Evolutionary conservation across 2,113 vertebrate species (phyloP).

Genomic region (Esox niger): DNA sequence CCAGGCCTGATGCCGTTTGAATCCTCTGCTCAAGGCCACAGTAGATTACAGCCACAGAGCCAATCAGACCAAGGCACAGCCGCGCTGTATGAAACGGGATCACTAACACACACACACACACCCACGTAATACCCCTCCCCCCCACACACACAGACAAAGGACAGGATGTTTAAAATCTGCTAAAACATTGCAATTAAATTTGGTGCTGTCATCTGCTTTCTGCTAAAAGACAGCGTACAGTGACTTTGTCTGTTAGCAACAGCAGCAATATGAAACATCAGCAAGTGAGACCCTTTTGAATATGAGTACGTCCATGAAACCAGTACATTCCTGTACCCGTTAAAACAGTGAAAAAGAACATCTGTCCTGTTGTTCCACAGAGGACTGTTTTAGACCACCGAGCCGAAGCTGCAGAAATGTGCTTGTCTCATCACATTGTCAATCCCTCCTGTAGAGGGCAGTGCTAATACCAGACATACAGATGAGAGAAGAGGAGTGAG

Average conservation of each 20-base stretch:
- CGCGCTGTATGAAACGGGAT: no score
- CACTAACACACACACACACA: no score
- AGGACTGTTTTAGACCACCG: slow-evolving; percentile 36
- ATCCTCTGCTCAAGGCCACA: no score
- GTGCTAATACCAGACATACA: slow-evolving; percentile 63
- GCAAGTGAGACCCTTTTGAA: slow-evolving; percentile 4
- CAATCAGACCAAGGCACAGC: no score
- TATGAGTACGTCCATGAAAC: slow-evolving; percentile 27
- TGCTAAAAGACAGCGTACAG: slow-evolving; percentile 14
- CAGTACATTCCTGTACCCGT: slow-evolving; percentile 32
- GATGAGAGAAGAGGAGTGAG: slow-evolving; percentile 15
- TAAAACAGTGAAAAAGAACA: slow-evolving; percentile 19
- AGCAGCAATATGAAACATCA: not conserved
- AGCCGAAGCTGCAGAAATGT: slow-evolving; percentile 57
- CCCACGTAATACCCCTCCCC: no score
- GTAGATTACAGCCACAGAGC: no score
- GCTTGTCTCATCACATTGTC: slow-evolving; percentile 71
- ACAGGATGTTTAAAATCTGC: no score
- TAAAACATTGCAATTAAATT: slow-evolving; percentile 2
- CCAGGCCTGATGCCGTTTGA: no score
- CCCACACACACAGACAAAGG: no score
- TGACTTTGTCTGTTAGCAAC: slow-evolving; percentile 22
- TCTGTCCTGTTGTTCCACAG: slow-evolving; percentile 46
- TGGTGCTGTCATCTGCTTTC: slow-evolving; percentile 25
- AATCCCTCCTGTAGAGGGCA: slow-evolving; percentile 76